These are phyloP conservation scores for Ormyrus rosae DNA, from an alignment of 2,888 invertebrate genomes.

Conservation along the genomic window DNA sequence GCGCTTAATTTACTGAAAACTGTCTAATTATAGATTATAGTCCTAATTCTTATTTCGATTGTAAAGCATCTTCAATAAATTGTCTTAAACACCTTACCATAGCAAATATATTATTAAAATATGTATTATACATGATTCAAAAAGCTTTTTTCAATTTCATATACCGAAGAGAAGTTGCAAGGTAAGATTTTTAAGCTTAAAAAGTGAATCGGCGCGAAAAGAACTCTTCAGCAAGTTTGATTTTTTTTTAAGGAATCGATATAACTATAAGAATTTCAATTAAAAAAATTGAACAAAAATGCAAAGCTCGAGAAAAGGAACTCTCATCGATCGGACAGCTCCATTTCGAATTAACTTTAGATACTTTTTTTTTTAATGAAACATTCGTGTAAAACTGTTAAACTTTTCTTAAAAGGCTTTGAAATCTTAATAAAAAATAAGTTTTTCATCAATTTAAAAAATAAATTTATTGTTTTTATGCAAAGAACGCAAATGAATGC, in stretches of 20 bases:
- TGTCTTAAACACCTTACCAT: neutral
- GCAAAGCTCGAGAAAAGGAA: slow-evolving; percentile 43
- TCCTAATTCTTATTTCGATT: neutral
- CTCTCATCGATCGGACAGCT: slow-evolving; percentile 34
- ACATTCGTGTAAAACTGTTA: neutral
- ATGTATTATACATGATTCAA: too few species aligned
- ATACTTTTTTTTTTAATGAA: neutral
- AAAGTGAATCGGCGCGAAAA: slow-evolving; percentile 15
- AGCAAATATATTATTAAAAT: too few species aligned
- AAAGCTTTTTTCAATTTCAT: too few species aligned
- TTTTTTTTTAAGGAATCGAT: neutral
- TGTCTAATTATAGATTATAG: slow-evolving; percentile 34
- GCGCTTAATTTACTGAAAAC: slow-evolving; percentile 44
- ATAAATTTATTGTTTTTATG: too few species aligned
- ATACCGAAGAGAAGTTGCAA: neutral
- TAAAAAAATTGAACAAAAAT: neutral
- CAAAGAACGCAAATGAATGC: too few species aligned
- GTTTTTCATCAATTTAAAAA: too few species aligned
- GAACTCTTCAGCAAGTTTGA: slow-evolving; percentile 1
- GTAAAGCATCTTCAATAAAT: slow-evolving; percentile 2
- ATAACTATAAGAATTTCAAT: neutral
- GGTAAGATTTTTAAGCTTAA: slow-evolving; percentile 13
- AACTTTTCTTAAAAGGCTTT: too few species aligned
- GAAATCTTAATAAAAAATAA: too few species aligned
- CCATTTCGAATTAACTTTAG: slow-evolving; percentile 1